Percentiles rank a stretch among this genome's conserved stretches.
phyloP scores from a whole-genome alignment of 2,888 invertebrate species.

The Galerucella pusilla region DNA sequence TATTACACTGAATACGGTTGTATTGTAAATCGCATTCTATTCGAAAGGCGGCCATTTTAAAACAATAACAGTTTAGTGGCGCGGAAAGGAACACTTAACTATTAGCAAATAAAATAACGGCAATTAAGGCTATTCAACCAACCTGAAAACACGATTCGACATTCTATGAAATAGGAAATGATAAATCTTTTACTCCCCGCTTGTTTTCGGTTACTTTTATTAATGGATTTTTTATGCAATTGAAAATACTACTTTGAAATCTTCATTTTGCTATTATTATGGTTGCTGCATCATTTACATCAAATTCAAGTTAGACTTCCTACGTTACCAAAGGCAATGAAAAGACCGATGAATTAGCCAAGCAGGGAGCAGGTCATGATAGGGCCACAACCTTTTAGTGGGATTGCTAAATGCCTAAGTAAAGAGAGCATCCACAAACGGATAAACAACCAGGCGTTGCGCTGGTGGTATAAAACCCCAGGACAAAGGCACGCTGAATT shows the following conservation, averaged over 20 bases:
- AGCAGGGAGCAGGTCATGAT: too few species aligned
- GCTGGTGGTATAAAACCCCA: too few species aligned
- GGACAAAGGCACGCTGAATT: too few species aligned
- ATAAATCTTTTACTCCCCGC: constrained; percentile 42
- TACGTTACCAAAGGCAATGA: too few species aligned
- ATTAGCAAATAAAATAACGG: constrained; percentile 56
- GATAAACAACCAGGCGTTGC: too few species aligned
- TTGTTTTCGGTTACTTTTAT: constrained; percentile 20
- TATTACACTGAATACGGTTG: not conserved
- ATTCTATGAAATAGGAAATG: constrained; percentile 48
- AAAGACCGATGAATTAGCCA: too few species aligned
- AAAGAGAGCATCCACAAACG: too few species aligned
- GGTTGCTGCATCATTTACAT: not conserved
- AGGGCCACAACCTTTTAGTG: too few species aligned
- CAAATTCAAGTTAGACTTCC: not conserved
- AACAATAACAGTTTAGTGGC: constrained; percentile 48
- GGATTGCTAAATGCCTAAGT: too few species aligned
- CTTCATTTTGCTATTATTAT: not conserved
- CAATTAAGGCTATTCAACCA: constrained; percentile 53
- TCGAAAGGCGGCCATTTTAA: constrained; percentile 47
- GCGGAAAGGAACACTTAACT: constrained; percentile 52
- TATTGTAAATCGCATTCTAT: constrained; percentile 20
- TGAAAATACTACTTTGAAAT: not conserved
- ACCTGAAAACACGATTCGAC: constrained; percentile 50
- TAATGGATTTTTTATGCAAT: constrained; percentile 10